Percentiles rank a stretch among this genome's conserved stretches.
phyloP scores from a whole-genome alignment of 2,888 invertebrate species.

The Cheilosia vernalis region DNA sequence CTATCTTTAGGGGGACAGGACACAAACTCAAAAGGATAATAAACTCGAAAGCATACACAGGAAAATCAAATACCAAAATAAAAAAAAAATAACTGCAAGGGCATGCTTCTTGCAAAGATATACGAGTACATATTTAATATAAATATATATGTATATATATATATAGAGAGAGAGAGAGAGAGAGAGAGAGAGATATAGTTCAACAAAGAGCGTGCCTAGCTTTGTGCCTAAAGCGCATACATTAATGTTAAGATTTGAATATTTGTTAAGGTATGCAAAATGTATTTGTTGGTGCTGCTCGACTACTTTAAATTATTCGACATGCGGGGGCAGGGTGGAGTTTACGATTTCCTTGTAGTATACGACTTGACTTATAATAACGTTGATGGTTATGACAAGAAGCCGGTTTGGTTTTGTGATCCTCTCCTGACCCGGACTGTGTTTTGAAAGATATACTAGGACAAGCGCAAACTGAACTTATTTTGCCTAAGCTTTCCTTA shows the following conservation, averaged over 20 bases:
- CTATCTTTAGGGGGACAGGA: constrained; percentile 21
- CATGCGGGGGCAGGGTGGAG: not conserved
- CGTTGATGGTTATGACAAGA: not conserved
- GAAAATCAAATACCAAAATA: constrained; percentile 28
- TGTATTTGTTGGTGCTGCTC: constrained; percentile 4
- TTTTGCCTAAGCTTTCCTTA: no score
- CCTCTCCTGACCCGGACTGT: not conserved
- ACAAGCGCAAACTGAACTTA: no score
- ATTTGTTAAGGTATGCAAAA: constrained; percentile 41
- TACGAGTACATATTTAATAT: not conserved
- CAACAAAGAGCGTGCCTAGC: constrained; percentile 52
- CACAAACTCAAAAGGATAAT: constrained; percentile 47
- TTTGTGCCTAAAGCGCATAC: constrained; percentile 57
- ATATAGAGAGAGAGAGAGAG: no score
- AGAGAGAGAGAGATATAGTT: no score
- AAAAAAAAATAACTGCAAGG: constrained; percentile 35
- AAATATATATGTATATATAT: no score
- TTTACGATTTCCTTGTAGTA: not conserved
- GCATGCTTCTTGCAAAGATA: constrained; percentile 57
- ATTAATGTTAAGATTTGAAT: constrained; percentile 21
- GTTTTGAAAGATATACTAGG: not conserved
- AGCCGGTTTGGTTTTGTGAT: not conserved
- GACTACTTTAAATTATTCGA: constrained; percentile 3
- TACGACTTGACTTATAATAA: not conserved
- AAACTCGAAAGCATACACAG: constrained; percentile 57